These are phyloP conservation scores for Danaus plexippus DNA, from an alignment of 1,140 invertebrate genomes.

Conservation along the genomic window DNA sequence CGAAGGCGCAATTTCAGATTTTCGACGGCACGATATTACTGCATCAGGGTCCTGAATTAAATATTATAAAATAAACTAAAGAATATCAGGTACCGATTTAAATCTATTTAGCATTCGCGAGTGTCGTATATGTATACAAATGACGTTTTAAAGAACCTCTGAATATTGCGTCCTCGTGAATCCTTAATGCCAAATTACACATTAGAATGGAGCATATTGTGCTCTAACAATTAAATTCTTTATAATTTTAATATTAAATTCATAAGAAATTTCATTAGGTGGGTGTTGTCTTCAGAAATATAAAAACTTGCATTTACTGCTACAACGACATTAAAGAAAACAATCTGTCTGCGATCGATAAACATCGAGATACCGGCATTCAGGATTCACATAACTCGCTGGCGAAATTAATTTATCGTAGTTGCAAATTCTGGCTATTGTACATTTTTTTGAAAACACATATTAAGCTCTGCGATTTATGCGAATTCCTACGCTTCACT, in stretches of 20 bases:
- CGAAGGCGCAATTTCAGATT: constrained; percentile 61
- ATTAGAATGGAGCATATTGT: not conserved
- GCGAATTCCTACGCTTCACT: constrained; percentile 37
- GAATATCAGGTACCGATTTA: not conserved
- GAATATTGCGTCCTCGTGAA: constrained; percentile 64
- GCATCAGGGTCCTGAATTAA: constrained; percentile 35
- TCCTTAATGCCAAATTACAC: constrained; percentile 50
- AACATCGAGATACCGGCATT: constrained; percentile 42
- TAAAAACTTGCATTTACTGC: constrained; percentile 34
- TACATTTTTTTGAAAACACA: constrained; percentile 7
- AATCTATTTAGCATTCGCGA: not conserved
- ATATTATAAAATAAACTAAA: constrained; percentile 8
- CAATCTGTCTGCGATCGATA: constrained; percentile 11
- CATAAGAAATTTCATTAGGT: not conserved
- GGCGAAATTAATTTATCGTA: constrained; percentile 31
- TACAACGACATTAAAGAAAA: constrained; percentile 39
- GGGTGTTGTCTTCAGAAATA: constrained; percentile 6
- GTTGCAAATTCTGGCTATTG: constrained; percentile 16
- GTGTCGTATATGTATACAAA: constrained; percentile 13
- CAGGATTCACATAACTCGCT: constrained; percentile 64
- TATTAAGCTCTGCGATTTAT: constrained; percentile 48
- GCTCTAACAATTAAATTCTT: not conserved
- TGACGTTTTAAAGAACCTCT: constrained; percentile 9
- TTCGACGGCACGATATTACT: constrained; percentile 29
- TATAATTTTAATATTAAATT: constrained; percentile 7